Percentiles rank a stretch among this genome's conserved stretches.
These are phyloP conservation scores for Eretmocerus hayati DNA, from an alignment of 2,888 invertebrate genomes.

Conservation along the genomic window DNA sequence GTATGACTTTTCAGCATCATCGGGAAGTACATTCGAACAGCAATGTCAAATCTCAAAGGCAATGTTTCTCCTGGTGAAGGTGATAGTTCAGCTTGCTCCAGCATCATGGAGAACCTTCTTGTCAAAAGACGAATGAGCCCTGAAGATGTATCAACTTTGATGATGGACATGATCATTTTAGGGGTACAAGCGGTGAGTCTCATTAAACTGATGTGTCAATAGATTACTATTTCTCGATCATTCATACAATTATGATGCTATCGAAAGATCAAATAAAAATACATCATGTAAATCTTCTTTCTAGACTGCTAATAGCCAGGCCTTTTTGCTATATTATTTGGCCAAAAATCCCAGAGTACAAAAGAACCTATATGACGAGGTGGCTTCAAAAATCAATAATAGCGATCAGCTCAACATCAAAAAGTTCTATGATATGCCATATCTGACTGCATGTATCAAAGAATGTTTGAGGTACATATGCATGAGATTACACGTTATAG, in stretches of 20 bases:
- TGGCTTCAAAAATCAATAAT: slow-evolving; percentile 42
- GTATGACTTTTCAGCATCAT: slow-evolving; percentile 51
- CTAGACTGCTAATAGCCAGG: slow-evolving; percentile 56
- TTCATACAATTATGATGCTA: no score
- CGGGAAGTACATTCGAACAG: slow-evolving; percentile 53
- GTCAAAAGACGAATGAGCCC: slow-evolving; percentile 51
- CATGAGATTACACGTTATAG: no score
- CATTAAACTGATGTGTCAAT: neutral
- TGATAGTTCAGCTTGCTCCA: slow-evolving; percentile 22
- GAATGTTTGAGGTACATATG: slow-evolving; percentile 59
- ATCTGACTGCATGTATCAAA: slow-evolving; percentile 59
- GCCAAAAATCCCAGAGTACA: slow-evolving; percentile 61
- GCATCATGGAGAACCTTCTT: slow-evolving; percentile 54
- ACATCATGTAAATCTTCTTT: slow-evolving; percentile 21
- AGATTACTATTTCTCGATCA: slow-evolving; percentile 1
- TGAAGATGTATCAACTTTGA: slow-evolving; percentile 57
- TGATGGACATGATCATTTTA: slow-evolving; percentile 61
- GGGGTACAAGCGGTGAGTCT: slow-evolving; percentile 57
- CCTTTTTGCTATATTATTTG: slow-evolving; percentile 61
- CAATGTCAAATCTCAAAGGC: neutral
- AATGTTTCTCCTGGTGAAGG: slow-evolving; percentile 28
- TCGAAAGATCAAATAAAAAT: neutral
- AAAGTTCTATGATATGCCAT: slow-evolving; percentile 45
- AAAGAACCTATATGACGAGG: slow-evolving; percentile 56
- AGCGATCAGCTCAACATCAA: slow-evolving; percentile 36